Percentiles rank a stretch among this genome's conserved stretches.
Conservation (phyloP, 2,797 vertebrate species). For the Capromys pilorides region DNA sequence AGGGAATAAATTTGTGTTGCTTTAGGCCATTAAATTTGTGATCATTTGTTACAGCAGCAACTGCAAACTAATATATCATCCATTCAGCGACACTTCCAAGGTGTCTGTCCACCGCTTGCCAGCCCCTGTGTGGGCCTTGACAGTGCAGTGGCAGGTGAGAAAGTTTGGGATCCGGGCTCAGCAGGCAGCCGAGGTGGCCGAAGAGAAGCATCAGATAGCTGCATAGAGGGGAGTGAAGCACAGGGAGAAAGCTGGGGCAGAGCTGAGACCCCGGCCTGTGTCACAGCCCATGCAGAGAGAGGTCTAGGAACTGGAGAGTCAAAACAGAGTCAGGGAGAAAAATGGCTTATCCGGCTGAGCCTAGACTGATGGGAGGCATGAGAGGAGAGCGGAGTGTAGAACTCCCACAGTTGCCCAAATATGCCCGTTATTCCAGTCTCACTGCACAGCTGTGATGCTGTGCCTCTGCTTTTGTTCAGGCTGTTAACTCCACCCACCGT, state of each 20-base stretch:
- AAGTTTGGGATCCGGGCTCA: neutral
- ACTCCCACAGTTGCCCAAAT: accelerated
- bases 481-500: neutral
- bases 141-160: neutral
- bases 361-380: neutral
- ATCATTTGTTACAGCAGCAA: neutral
- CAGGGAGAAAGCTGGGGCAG: neutral
- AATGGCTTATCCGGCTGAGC: neutral
- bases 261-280: neutral
- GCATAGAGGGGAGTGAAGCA: accelerated
- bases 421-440: neutral
- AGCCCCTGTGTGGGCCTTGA: neutral
- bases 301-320: neutral
- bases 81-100: neutral
- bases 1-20: no score
- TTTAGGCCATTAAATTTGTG: neutral
- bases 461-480: neutral
- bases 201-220: neutral
- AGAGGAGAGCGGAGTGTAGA: accelerated
- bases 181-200: neutral
- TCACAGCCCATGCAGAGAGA: neutral
- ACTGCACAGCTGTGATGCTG: neutral
- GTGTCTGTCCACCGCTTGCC: neutral
- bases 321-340: neutral
- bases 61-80: neutral